phyloP scores from a whole-genome alignment of 2,113 vertebrate genomes.

The Pituophis catenifer region DNA sequence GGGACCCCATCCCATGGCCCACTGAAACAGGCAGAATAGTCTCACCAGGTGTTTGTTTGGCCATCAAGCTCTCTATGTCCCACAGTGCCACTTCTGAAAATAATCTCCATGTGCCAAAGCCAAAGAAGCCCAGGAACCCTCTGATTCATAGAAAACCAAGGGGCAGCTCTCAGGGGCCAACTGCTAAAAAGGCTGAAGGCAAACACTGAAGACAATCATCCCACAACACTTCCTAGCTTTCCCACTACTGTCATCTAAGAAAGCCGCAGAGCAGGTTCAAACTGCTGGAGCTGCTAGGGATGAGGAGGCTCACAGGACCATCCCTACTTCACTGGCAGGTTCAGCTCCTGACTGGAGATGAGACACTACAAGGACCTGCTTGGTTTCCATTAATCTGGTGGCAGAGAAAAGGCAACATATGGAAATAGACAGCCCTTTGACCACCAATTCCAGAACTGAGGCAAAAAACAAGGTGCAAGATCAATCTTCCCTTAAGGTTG shows the following conservation, averaged over 20 bases:
- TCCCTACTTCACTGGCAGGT: background rate
- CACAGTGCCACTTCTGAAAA: background rate
- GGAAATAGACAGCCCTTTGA: background rate
- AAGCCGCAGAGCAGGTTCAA: background rate
- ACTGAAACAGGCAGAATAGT: background rate
- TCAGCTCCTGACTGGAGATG: background rate
- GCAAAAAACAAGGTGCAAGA: background rate
- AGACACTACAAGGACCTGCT: background rate
- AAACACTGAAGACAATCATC: fast-evolving
- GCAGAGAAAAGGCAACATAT: background rate
- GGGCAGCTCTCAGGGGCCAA: background rate
- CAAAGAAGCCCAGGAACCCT: background rate
- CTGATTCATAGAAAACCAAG: background rate
- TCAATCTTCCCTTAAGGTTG: no score
- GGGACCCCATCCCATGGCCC: background rate
- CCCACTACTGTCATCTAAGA: background rate
- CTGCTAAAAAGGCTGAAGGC: background rate
- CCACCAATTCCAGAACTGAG: background rate
- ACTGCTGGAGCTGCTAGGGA: background rate
- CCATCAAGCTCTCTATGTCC: background rate
- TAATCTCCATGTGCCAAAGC: background rate
- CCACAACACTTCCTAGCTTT: background rate
- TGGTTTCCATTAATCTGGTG: background rate
- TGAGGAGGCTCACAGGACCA: background rate
- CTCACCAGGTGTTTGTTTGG: background rate